These are phyloP conservation scores for Eptatretus atami DNA, from an alignment of 2,797 vertebrate species.

Conservation along the genomic window DNA sequence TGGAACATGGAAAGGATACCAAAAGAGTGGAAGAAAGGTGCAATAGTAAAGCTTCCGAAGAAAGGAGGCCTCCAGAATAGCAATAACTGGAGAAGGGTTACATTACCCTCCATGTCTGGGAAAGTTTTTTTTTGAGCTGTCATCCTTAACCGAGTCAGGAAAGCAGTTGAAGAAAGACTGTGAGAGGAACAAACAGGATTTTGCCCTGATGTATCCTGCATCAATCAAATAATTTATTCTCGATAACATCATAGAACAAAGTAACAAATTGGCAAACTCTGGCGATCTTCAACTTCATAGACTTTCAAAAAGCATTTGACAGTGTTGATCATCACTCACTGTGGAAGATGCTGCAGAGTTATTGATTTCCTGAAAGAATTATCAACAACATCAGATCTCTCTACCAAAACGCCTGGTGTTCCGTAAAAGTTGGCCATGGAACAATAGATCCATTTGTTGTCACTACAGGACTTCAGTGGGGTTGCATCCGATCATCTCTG, in stretches of 20 bases:
- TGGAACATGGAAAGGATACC: constrained; percentile 3
- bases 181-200: neutral
- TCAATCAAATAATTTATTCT: neutral
- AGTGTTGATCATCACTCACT: neutral
- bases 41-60: constrained; percentile 3
- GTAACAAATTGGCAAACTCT: neutral
- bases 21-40: neutral
- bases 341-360: neutral
- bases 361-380: neutral
- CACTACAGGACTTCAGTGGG: no score
- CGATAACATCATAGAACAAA: neutral
- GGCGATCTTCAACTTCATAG: neutral
- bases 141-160: neutral
- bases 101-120: neutral
- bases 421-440: neutral
- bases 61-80: neutral
- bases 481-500: neutral
- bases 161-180: neutral
- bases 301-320: neutral
- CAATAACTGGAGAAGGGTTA: constrained; percentile 3
- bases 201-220: neutral
- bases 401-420: neutral
- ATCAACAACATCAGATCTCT: neutral
- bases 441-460: fast-evolving
- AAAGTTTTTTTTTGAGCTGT: constrained; percentile 5